phyloP scores from a whole-genome alignment of 2,888 invertebrate genomes.

The Epirrita christyi region DNA sequence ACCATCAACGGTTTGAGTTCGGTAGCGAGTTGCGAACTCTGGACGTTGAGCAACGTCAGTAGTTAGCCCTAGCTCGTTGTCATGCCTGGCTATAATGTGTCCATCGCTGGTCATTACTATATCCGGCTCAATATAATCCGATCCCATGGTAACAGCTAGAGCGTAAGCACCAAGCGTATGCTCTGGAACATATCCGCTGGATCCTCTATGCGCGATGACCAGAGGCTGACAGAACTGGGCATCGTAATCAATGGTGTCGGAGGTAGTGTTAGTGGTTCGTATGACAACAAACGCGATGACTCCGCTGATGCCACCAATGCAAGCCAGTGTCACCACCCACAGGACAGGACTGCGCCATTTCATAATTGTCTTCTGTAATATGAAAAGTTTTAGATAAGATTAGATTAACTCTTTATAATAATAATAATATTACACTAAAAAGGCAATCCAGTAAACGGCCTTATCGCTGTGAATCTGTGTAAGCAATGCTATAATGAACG shows the following conservation, averaged over 20 bases:
- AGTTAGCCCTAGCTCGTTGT: constrained; percentile 68
- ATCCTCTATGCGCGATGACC: constrained; percentile 73
- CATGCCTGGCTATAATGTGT: constrained; percentile 71
- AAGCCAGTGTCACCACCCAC: constrained; percentile 41
- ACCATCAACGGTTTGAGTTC: constrained; percentile 67
- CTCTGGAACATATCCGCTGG: constrained; percentile 76
- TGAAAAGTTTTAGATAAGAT: neutral
- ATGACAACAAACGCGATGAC: constrained; percentile 40
- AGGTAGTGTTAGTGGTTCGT: constrained; percentile 31
- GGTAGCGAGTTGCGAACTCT: constrained; percentile 65
- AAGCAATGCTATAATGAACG: no score
- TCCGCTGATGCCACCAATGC: constrained; percentile 36
- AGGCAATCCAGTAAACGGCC: no score
- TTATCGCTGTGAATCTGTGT: no score
- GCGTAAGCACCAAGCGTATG: constrained; percentile 76
- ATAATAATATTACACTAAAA: no score
- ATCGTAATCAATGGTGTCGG: constrained; percentile 41
- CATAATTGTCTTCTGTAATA: constrained; percentile 15
- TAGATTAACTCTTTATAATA: no score
- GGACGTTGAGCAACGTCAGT: constrained; percentile 65
- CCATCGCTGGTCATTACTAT: constrained; percentile 75
- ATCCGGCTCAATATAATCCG: constrained; percentile 76
- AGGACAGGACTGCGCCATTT: constrained; percentile 26
- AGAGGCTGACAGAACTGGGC: constrained; percentile 64
- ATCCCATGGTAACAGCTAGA: constrained; percentile 72